Base-by-base conservation (phyloP, 2,113 vertebrate genomes). In the Syrrhaptes paradoxus region DNA sequence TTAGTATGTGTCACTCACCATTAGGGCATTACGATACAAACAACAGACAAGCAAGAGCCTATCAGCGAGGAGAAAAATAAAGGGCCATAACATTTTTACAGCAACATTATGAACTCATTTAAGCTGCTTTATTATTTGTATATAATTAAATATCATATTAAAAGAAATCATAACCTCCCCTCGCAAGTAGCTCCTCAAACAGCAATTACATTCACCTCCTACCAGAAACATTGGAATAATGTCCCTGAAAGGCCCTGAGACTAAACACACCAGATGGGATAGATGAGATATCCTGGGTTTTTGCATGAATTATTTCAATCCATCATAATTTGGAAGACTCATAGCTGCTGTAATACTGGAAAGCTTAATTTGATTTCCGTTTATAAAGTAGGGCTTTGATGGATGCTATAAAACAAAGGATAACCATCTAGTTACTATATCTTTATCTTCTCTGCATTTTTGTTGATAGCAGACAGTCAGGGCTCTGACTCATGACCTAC, bases 261-360 rank as follows among this genome's bases (percentile, higher is more conserved):
- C 92, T 93, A 90, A 95, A 88, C 41, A 63, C 72, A 95, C 79
- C 94, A 95, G 92, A 97, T 96, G 95, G 94, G 71, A 74, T 65
- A 61, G 78, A 97, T 36, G 90, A 90, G 78, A 93, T 85, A 92
- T 94, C 71, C 88, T 88, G 55, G 72, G 88, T 83, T 95, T 96
- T 90, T 80, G 79, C 67, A 93, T 90, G 83, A 96, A 93, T 92
- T 96, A 95, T 96, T 97, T 95, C 94, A 96, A 94, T 95, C 83
- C 90, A 90, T 97, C 95, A 96, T 94, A 80, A 90, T 95, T 95
- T 96, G 65, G 85, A 93, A 95, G 85, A 95, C 72, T 94, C 86
- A 86, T 90, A 88, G 88, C 80, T 95, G 68, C 89, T 95, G 80
- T 90, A 95, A 89, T 92, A 85, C 57, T 89, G 86, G 86, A 92